Evolutionary conservation across 1,140 invertebrate genomes (phyloP).

Genomic region (Pogonomyrmex californicus): DNA sequence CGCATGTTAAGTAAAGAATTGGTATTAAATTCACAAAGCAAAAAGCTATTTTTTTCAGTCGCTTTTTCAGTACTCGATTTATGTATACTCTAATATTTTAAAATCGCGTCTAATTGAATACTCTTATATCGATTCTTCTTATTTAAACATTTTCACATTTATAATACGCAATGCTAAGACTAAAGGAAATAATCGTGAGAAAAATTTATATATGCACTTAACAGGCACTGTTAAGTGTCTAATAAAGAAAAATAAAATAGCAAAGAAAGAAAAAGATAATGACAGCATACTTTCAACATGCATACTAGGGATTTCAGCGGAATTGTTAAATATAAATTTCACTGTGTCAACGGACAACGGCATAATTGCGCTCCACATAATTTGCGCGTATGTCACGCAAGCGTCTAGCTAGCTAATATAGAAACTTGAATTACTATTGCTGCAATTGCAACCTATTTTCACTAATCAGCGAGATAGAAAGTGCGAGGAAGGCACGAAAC

Average conservation of each 20-base stretch:
- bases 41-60: neutral
- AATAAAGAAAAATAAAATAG: conserved; percentile 52
- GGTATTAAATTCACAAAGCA: neutral
- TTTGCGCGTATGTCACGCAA: conserved; percentile 49
- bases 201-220: conserved; percentile 37
- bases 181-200: conserved; percentile 20
- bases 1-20: neutral
- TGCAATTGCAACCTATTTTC: conserved; percentile 60
- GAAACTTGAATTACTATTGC: conserved; percentile 44
- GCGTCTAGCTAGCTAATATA: conserved; percentile 12
- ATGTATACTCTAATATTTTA: neutral
- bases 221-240: neutral
- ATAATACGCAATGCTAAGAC: neutral
- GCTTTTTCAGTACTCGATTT: neutral
- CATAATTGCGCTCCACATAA: conserved; percentile 30
- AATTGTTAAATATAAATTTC: conserved; percentile 71
- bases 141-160: neutral
- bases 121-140: neutral
- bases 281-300: conserved; percentile 35
- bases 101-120: neutral
- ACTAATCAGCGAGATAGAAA: conserved; percentile 36
- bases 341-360: conserved; percentile 39
- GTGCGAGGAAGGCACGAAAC: neutral
- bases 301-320: conserved; percentile 62
- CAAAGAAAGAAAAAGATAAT: conserved; percentile 52